A percentile compares a stretch with the other conserved stretches of the same genome.
These are phyloP conservation scores for Diachrysia chrysitis DNA, from an alignment of 2,888 invertebrate species.

Conservation along the genomic window DNA sequence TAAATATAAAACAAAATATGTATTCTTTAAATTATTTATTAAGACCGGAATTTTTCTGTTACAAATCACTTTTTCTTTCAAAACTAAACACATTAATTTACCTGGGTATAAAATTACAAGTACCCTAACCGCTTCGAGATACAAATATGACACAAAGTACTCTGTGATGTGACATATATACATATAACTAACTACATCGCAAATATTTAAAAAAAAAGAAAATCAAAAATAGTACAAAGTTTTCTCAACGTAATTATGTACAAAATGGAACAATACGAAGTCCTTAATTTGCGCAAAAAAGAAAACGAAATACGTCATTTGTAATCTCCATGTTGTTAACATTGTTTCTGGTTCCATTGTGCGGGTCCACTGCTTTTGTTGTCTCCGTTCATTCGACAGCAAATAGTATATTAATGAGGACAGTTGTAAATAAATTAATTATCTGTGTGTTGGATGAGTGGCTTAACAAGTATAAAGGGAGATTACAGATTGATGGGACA, in stretches of 20 bases:
- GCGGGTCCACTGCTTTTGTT: slow-evolving; percentile 2
- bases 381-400: slow-evolving; percentile 7
- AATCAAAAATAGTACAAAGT: background rate
- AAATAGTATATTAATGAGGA: slow-evolving; percentile 27
- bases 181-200: no score
- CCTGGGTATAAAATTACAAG: no score
- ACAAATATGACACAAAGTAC: no score
- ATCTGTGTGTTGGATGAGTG: background rate
- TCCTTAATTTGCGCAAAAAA: background rate
- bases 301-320: background rate
- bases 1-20: no score
- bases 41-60: no score
- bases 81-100: no score
- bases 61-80: no score
- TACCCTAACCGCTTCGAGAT: no score
- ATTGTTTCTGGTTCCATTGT: slow-evolving; percentile 18
- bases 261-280: background rate
- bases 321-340: background rate
- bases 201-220: background rate
- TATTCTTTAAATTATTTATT: no score
- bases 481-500: no score
- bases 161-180: no score
- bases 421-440: slow-evolving; percentile 23
- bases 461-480: no score
- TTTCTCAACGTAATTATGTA: background rate